phyloP scores from a whole-genome alignment of 2,888 invertebrate genomes.

The Aphodius sticticus region DNA sequence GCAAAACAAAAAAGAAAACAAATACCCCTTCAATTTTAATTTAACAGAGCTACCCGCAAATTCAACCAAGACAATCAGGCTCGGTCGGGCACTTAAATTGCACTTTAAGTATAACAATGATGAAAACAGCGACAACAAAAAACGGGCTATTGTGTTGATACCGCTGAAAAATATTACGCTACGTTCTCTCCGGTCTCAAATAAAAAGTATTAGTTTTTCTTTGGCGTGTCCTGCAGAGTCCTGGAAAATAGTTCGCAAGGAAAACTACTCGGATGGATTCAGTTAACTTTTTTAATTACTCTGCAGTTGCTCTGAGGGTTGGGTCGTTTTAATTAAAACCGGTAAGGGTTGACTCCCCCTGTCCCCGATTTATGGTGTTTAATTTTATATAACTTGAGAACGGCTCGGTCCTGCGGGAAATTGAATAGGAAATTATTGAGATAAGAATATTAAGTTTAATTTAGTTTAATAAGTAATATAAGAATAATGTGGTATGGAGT shows the following conservation, averaged over 20 bases:
- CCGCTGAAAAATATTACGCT: neutral
- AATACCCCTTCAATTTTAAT: neutral
- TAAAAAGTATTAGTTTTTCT: neutral
- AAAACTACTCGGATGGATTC: neutral
- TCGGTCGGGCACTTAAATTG: no score
- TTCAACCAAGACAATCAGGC: no score
- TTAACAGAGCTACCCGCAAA: neutral
- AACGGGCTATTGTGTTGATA: no score
- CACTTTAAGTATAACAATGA: neutral
- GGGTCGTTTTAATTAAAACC: neutral
- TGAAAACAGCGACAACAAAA: no score
- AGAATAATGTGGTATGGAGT: no score
- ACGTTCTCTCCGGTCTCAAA: neutral
- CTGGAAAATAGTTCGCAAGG: neutral
- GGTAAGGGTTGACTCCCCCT: neutral
- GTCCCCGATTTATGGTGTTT: neutral
- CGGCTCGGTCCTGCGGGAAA: neutral
- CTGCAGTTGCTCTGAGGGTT: neutral
- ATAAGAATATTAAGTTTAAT: neutral
- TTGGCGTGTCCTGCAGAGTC: neutral
- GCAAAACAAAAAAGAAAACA: neutral
- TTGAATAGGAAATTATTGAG: neutral
- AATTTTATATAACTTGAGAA: neutral
- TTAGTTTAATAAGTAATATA: neutral
- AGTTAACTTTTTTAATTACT: conserved; percentile 4